phyloP scores from a whole-genome alignment of 2,113 vertebrate genomes.

The Hylia prasina region DNA sequence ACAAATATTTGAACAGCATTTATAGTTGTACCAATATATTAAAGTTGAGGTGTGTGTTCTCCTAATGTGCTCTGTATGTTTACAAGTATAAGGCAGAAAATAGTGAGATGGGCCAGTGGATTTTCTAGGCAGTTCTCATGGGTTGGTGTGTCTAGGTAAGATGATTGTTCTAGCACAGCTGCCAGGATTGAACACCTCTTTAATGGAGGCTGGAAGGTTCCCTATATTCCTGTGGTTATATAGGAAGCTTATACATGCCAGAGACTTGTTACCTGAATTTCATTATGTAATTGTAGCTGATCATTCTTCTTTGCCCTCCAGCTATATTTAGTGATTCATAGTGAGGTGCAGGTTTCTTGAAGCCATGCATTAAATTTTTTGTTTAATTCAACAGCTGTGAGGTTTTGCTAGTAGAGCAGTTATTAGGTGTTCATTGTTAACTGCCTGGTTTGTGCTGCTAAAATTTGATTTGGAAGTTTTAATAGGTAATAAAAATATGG shows the following conservation, averaged over 20 bases:
- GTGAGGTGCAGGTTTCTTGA: neutral
- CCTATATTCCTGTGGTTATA: neutral
- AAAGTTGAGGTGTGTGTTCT: neutral
- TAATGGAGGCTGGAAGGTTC: neutral
- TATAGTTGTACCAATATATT: neutral
- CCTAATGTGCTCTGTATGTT: accelerated
- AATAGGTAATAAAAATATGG: neutral
- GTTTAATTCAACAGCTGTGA: neutral
- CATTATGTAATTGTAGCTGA: neutral
- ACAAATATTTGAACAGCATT: neutral
- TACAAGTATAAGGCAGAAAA: neutral
- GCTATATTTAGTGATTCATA: neutral
- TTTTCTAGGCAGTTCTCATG: neutral
- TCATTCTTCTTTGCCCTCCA: neutral
- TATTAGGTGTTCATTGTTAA: neutral
- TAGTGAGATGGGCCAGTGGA: neutral
- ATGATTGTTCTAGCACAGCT: neutral
- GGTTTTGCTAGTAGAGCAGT: neutral
- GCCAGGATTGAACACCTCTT: neutral
- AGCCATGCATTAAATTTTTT: neutral
- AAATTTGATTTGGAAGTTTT: neutral
- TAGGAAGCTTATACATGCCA: neutral
- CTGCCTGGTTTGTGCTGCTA: neutral
- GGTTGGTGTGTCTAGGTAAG: neutral
- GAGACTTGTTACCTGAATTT: neutral